A percentile compares a stretch with the other conserved stretches of the same genome.
phyloP scores from a whole-genome alignment of 2,888 invertebrate genomes.

The Sepiola atlantica region DNA sequence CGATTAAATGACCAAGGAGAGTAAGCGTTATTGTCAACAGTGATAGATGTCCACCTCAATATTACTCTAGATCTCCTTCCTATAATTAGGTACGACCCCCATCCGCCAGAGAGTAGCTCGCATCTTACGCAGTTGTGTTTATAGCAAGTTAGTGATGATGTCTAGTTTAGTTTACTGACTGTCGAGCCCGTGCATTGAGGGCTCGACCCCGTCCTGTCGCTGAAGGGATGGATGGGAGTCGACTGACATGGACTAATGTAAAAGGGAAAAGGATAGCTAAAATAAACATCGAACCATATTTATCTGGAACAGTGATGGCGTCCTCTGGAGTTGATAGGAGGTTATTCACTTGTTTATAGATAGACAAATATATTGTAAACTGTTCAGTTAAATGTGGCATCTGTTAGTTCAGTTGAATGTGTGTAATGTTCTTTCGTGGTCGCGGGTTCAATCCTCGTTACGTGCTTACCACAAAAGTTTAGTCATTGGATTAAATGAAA shows the following conservation, averaged over 20 bases:
- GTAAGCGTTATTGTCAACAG: constrained; percentile 18
- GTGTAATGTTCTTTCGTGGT: not conserved
- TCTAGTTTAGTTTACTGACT: constrained; percentile 22
- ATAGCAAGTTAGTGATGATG: constrained; percentile 8
- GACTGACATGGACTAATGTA: not conserved
- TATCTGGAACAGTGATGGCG: not conserved
- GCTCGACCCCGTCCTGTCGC: too few species aligned
- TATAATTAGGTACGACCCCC: not conserved
- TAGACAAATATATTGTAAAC: constrained; percentile 5
- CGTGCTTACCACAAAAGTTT: not conserved
- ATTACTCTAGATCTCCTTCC: constrained; percentile 4
- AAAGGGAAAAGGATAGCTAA: not conserved
- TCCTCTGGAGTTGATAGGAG: not conserved
- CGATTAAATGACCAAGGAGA: not conserved
- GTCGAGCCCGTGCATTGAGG: not conserved
- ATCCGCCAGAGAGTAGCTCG: not conserved
- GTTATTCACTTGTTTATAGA: not conserved
- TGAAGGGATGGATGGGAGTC: not conserved
- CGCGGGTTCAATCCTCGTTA: not conserved
- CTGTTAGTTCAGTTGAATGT: not conserved
- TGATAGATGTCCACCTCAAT: constrained; percentile 21
- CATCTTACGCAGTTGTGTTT: not conserved
- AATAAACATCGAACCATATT: not conserved
- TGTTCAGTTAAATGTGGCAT: not conserved
- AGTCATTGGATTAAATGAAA: not conserved